Percentiles rank a stretch among this genome's conserved stretches.
Evolutionary conservation across 92 coral and sea anemone genomes (phyloP).

Genomic region (Palythoa caribaeorum): DNA sequence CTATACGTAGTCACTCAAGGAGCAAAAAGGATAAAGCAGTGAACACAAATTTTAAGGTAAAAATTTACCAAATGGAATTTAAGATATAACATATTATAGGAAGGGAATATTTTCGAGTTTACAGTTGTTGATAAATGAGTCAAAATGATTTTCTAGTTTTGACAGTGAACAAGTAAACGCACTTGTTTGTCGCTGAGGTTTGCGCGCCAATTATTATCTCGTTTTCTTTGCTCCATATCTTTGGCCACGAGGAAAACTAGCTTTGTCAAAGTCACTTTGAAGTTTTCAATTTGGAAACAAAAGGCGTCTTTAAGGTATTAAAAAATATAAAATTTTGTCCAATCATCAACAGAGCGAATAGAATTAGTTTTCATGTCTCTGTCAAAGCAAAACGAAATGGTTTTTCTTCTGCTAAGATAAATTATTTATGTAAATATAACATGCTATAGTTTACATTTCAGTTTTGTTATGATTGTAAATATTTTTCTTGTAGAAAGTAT

Average conservation of each 20-base stretch:
- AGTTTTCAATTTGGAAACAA: constrained; percentile 24
- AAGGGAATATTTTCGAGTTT: neutral
- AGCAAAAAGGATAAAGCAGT: too few species aligned
- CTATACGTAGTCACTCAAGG: neutral
- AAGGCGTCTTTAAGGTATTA: constrained; percentile 17
- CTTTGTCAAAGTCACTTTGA: constrained; percentile 9
- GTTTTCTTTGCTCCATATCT: constrained; percentile 2
- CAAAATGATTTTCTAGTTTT: neutral
- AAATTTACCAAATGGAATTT: neutral
- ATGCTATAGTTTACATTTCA: constrained; percentile 61
- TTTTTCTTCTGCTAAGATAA: constrained; percentile 75
- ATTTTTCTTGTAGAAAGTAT: constrained; percentile 16
- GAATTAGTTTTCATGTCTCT: constrained; percentile 62
- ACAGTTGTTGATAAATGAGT: neutral
- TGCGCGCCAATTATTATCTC: constrained; percentile 8
- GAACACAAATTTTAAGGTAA: neutral
- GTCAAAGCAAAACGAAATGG: constrained; percentile 70
- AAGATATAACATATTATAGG: neutral
- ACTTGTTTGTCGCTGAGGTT: neutral
- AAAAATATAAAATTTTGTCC: neutral
- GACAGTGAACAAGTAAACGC: neutral
- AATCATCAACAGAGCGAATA: constrained; percentile 13
- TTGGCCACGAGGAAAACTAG: neutral
- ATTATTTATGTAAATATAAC: constrained; percentile 90
- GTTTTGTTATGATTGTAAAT: constrained; percentile 41